A percentile compares a stretch with the other conserved stretches of the same genome.
These are phyloP conservation scores for Papilio demoleus DNA, from an alignment of 2,888 invertebrate genomes.

Conservation along the genomic window DNA sequence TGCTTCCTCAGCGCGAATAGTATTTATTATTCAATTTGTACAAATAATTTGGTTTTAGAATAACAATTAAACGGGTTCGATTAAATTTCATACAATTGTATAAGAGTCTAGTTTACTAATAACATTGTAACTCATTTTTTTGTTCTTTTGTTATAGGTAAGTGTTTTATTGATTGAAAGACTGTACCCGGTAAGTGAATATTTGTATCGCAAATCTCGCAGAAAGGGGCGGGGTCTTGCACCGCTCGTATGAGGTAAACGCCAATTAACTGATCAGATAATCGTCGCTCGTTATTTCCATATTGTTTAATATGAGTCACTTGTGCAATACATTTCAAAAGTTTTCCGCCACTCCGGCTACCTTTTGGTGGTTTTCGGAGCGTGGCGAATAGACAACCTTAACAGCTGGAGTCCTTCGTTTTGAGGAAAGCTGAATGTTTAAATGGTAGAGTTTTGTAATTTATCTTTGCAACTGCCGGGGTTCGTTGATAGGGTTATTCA, in stretches of 20 bases:
- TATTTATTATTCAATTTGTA: slow-evolving; percentile 6
- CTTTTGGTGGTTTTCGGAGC: slow-evolving; percentile 83
- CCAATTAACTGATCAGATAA: slow-evolving; percentile 81
- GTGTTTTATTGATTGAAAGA: slow-evolving; percentile 48
- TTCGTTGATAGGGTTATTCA: slow-evolving; percentile 57
- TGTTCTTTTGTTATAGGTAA: slow-evolving; percentile 75
- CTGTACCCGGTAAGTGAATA: slow-evolving; percentile 57
- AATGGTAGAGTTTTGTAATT: slow-evolving; percentile 70
- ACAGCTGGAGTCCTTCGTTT: slow-evolving; percentile 80
- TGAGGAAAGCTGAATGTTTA: slow-evolving; percentile 77
- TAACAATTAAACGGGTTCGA: slow-evolving; percentile 2
- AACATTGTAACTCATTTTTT: slow-evolving; percentile 40
- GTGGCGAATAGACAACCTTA: slow-evolving; percentile 83
- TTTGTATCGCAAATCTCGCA: slow-evolving; percentile 33
- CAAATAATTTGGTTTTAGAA: slow-evolving; percentile 1
- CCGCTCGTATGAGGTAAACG: slow-evolving; percentile 67
- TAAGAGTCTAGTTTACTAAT: too few species aligned
- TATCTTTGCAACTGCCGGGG: slow-evolving; percentile 54
- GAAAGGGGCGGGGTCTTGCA: slow-evolving; percentile 43
- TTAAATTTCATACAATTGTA: not conserved
- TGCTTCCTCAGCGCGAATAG: not conserved
- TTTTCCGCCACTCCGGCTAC: slow-evolving; percentile 77
- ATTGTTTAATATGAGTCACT: slow-evolving; percentile 81
- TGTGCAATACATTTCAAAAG: slow-evolving; percentile 80
- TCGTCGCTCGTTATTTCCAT: slow-evolving; percentile 73